Percentiles rank a stretch among this genome's conserved stretches.
phyloP scores from a whole-genome alignment of 2,888 invertebrate species.

The Pimpla rufipes region DNA sequence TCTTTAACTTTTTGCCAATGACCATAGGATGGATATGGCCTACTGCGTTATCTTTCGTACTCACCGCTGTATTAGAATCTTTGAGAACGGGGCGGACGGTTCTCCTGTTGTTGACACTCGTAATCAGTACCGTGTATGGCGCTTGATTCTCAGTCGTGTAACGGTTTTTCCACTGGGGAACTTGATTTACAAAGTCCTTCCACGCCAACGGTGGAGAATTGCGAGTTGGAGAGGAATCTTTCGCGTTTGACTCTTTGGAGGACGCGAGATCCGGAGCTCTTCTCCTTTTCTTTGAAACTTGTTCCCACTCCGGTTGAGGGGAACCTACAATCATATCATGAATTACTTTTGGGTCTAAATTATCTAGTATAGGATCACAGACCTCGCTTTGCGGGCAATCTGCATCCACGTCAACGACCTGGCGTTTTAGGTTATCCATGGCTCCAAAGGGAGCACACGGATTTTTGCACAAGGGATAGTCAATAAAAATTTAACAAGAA shows the following conservation, averaged over 20 bases:
- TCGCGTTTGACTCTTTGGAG: not conserved
- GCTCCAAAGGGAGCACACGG: too few species aligned
- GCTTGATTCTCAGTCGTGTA: not conserved
- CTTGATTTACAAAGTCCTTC: not conserved
- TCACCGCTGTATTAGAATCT: not conserved
- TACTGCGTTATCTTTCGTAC: not conserved
- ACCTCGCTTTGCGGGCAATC: not conserved
- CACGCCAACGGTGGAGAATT: not conserved
- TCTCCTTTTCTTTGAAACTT: not conserved
- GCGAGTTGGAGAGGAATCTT: not conserved
- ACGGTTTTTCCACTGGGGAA: not conserved
- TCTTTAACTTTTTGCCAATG: not conserved
- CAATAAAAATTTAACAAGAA: too few species aligned
- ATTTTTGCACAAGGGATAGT: too few species aligned
- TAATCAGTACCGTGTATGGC: not conserved
- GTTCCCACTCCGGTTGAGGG: not conserved
- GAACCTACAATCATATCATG: not conserved
- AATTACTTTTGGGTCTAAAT: not conserved
- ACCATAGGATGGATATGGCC: not conserved
- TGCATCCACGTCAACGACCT: not conserved
- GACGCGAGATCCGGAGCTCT: slow-evolving; percentile 3
- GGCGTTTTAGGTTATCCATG: too few species aligned
- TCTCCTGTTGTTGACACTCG: not conserved
- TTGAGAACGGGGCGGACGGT: not conserved
- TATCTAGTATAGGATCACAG: not conserved